Base-by-base conservation (phyloP, 2,888 invertebrate species). In the Elgonia sp. region DNA sequence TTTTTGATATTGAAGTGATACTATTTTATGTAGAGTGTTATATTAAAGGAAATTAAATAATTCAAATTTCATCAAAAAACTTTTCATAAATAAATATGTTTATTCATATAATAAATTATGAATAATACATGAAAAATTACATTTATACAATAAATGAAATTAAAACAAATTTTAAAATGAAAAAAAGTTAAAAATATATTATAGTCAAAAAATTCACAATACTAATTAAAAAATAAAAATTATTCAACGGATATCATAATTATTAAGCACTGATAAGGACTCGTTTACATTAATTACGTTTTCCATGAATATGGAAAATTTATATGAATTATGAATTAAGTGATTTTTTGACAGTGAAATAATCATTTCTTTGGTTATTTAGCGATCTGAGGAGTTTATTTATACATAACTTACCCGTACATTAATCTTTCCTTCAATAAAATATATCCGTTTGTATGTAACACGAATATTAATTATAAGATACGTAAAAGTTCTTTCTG, bases 381-480 rank as follows among this genome's bases (percentile, higher is more conserved):
- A 40, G 65, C 9, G 12, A 46, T 77, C 12, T 62, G 10, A 40
- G 8, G 16, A 14, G n/a, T 73, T 73, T n/a, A n/a, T n/a, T 53
- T 62, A 42, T 53, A 40, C 6, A 55, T 39, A 67, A 67, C 50
- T 79, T 57, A 37, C 21, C 39, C 16, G 53, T n/a, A 37, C 62
- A 80, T 81, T 60, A 81, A 81, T 72, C 40, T 72, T 53, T 42
- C 40, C 1, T 46, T 37, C 39, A 63, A 63, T 55, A 53, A 73
- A 65, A 72, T 72, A 70, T 40, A 53, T 53, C 18, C 50, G 65
- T 70, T 39, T 73, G 62, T 73, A 55, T 55, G 40, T 72, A 80
- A 80, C 46, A n/a, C 37, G 37, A 70, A 70, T 65, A 77, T 77
- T 77, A 77, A 60, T 80, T 80, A 80, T 70, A 29, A 70, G 50